Percentiles rank a stretch among this genome's conserved stretches.
Evolutionary conservation across 1,140 invertebrate genomes (phyloP).

Genomic region (Bursaphelenchus mucronatus): DNA sequence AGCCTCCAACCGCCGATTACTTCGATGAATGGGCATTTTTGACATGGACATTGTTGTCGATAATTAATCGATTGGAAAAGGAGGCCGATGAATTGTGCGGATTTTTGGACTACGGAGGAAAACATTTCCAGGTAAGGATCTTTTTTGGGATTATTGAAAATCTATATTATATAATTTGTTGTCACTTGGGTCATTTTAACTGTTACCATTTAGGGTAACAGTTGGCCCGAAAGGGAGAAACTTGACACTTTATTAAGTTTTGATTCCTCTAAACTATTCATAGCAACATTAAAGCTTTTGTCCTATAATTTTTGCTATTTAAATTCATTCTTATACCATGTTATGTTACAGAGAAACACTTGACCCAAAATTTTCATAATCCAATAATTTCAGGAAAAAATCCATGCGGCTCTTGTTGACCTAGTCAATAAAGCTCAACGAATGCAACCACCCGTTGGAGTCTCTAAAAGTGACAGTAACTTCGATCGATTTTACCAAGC

Average conservation of each 20-base stretch:
- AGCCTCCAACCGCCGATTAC: slow-evolving; percentile 32
- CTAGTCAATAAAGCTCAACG: slow-evolving; percentile 45
- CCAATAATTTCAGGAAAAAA: slow-evolving; percentile 34
- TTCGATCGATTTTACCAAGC: slow-evolving; percentile 47
- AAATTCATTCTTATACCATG: no score
- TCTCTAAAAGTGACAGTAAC: slow-evolving; percentile 28
- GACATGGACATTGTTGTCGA: slow-evolving; percentile 43
- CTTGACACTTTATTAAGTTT: no score
- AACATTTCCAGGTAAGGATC: slow-evolving; percentile 28
- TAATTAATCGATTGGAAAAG: slow-evolving; percentile 37
- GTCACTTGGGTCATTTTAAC: no score
- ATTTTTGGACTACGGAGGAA: slow-evolving; percentile 40
- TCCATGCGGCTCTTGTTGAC: slow-evolving; percentile 37
- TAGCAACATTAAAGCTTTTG: no score
- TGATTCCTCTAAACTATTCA: no score
- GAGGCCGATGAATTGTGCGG: slow-evolving; percentile 16
- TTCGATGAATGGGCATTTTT: slow-evolving; percentile 46
- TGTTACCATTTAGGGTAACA: no score
- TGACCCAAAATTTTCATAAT: background rate
- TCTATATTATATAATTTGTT: no score
- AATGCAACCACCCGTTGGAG: slow-evolving; percentile 42
- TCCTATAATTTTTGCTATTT: no score
- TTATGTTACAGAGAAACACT: no score
- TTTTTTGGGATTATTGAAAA: background rate
- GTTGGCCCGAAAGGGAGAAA: no score